Conservation (phyloP, 2,113 vertebrate genomes). For the Anoura caudifer region DNA sequence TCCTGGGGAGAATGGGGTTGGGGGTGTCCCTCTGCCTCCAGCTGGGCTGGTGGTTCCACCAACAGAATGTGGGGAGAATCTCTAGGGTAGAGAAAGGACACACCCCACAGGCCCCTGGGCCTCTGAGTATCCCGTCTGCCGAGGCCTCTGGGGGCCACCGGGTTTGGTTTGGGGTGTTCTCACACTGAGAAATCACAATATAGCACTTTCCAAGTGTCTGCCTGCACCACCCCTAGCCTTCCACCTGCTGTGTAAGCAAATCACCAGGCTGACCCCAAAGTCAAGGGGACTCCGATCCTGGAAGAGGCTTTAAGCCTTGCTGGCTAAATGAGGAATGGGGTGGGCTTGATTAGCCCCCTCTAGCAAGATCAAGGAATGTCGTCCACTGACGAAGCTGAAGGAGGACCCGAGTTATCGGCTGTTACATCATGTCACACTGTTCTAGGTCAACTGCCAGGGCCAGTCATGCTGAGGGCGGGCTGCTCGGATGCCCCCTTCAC, state of each 20-base stretch:
- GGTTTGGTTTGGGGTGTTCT: neutral
- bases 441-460: neutral
- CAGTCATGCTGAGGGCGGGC: too few species aligned
- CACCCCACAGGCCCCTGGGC: neutral
- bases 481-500: neutral
- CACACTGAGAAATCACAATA: rapidly evolving
- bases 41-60: neutral
- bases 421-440: rapidly evolving
- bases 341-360: too few species aligned
- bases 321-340: neutral
- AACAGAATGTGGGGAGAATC: too few species aligned
- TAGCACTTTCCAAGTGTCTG: neutral
- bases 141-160: neutral
- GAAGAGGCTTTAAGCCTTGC: neutral
- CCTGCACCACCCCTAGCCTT: rapidly evolving
- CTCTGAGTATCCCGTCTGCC: neutral
- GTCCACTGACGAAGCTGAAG: neutral
- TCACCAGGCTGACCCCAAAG: neutral
- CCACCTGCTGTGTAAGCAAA: neutral
- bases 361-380: neutral
- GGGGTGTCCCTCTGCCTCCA: neutral
- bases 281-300: neutral
- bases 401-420: neutral
- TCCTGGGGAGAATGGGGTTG: neutral
- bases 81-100: neutral